phyloP scores from a whole-genome alignment of 2,113 vertebrate species.

The Telmatochromis brachygnathus region DNA sequence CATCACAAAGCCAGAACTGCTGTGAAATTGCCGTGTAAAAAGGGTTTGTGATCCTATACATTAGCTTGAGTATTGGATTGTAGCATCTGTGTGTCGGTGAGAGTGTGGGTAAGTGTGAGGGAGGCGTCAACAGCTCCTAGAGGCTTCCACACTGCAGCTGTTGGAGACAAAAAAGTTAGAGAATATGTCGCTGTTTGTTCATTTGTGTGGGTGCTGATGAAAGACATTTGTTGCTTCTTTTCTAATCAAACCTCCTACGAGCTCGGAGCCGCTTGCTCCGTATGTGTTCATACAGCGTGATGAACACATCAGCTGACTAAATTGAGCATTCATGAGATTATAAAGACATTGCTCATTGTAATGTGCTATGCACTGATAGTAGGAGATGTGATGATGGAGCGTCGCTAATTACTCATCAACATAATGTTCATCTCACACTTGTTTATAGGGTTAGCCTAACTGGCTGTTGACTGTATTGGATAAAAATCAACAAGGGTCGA shows the following conservation, averaged over 20 bases:
- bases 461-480: neutral
- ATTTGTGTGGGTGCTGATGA: neutral
- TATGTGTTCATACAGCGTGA: neutral
- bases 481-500: neutral
- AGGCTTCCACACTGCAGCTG: neutral
- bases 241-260: conserved; percentile 4
- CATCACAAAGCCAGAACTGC: neutral
- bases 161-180: neutral
- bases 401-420: neutral
- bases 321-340: neutral
- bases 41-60: neutral
- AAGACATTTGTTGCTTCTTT: conserved; percentile 8
- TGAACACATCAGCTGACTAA: neutral
- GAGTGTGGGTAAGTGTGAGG: neutral
- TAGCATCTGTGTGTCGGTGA: neutral
- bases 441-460: neutral
- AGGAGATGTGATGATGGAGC: neutral
- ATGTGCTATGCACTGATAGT: neutral
- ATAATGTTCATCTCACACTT: neutral
- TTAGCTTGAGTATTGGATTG: neutral
- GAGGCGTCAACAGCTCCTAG: neutral
- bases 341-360: neutral
- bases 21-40: neutral
- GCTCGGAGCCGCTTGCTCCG: neutral
- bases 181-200: conserved; percentile 2